Conservation (phyloP, 35 echinoderm and acorn worm species). For the Eucidaris tribuloides region DNA sequence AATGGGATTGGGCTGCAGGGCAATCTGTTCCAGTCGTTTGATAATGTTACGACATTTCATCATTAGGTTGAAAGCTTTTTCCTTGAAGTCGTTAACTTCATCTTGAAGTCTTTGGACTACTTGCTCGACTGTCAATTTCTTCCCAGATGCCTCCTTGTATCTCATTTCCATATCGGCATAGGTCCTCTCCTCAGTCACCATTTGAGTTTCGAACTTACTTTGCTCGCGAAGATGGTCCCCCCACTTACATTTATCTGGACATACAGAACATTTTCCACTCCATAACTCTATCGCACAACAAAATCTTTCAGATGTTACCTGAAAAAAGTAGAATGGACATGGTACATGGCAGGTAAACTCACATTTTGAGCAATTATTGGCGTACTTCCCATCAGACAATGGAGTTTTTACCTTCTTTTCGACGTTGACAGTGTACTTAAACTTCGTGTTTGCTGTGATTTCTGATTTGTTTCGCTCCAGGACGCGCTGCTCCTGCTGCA, state of each 20-base stretch:
- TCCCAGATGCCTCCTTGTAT: conserved; percentile 55
- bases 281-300: no score
- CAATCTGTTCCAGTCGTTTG: conserved; percentile 51
- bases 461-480: conserved; percentile 35
- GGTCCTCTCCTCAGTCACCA: neutral
- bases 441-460: conserved; percentile 12
- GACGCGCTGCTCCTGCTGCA: conserved; percentile 5
- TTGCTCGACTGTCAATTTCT: conserved; percentile 56
- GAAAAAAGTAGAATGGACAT: conserved; percentile 13
- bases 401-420: neutral
- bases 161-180: conserved; percentile 33
- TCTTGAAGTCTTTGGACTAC: conserved; percentile 44
- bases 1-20: conserved; percentile 53
- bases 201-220: conserved; percentile 43
- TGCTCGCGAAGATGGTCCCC: conserved; percentile 44
- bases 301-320: neutral
- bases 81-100: conserved; percentile 36
- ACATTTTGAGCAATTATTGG: conserved; percentile 29
- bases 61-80: conserved; percentile 28
- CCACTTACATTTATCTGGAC: conserved; percentile 43
- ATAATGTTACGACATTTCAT: conserved; percentile 32
- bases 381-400: neutral
- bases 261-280: conserved; percentile 5
- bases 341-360: conserved; percentile 24
- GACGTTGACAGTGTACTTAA: conserved; percentile 29